Evolutionary conservation across 2,888 invertebrate genomes (phyloP).

Genomic region (Cheilosia soror): DNA sequence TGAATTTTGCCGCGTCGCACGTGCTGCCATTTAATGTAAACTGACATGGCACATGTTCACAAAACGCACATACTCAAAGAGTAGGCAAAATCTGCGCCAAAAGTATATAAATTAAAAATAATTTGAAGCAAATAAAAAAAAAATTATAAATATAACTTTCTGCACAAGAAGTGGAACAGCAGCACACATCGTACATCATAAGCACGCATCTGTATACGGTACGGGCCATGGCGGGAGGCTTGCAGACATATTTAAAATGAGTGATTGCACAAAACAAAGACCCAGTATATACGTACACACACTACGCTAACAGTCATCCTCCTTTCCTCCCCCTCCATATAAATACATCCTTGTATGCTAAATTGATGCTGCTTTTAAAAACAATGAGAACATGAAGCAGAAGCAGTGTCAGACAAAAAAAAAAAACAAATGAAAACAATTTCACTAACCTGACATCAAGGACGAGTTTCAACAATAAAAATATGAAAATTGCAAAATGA

Average conservation of each 20-base stretch:
- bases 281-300: neutral
- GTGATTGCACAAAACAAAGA: conserved; percentile 57
- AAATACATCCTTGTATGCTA: conserved; percentile 33
- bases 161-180: conserved; percentile 44
- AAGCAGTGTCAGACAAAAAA: conserved; percentile 57
- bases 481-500: neutral
- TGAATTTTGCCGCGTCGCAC: conserved; percentile 44
- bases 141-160: conserved; percentile 47
- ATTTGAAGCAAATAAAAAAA: conserved; percentile 26
- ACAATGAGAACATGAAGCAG: conserved; percentile 45
- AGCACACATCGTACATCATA: conserved; percentile 36
- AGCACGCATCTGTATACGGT: conserved; percentile 23
- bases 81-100: conserved; percentile 47
- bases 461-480: conserved; percentile 51
- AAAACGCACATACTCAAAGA: neutral
- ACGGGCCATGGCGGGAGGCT: conserved; percentile 42
- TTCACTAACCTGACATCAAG: conserved; percentile 56
- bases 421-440: conserved; percentile 53
- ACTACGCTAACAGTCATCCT: too few relatives aligned
- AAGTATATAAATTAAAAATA: conserved; percentile 54
- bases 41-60: conserved; percentile 36
- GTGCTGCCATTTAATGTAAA: conserved; percentile 60
- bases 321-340: neutral
- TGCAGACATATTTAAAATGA: conserved; percentile 62
- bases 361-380: conserved; percentile 56